Conservation (phyloP, 2,888 invertebrate genomes). For the Tolmerus cingulatus region DNA sequence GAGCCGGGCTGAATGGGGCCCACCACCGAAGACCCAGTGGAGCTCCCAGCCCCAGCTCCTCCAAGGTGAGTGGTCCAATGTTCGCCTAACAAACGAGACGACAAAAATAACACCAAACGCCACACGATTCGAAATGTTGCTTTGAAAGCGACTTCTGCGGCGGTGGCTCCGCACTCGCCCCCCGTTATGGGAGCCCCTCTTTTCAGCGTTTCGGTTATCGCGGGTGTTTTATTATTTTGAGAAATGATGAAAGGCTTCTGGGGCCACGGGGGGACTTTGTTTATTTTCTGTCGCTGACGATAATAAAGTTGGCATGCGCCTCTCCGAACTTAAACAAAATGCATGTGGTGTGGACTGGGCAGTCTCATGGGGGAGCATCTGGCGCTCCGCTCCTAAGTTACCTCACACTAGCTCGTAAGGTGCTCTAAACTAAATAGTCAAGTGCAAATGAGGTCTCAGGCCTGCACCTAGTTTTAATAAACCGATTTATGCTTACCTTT, state of each 20-base stretch:
- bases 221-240: conserved; percentile 13
- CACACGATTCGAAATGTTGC: not conserved
- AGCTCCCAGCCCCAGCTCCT: not conserved
- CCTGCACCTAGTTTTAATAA: not conserved
- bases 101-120: conserved; percentile 3
- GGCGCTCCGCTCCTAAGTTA: not conserved
- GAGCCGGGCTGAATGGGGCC: not conserved
- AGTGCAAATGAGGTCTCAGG: not conserved
- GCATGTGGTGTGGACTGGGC: not conserved
- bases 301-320: conserved; percentile 6
- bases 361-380: not conserved
- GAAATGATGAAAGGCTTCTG: conserved; percentile 25
- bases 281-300: conserved; percentile 27
- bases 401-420: not conserved
- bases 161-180: not conserved
- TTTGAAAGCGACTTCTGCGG: not conserved
- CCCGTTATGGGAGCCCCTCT: not conserved
- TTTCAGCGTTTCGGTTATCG: not conserved
- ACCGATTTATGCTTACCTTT: not conserved
- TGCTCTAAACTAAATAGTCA: not conserved
- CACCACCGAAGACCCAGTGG: not conserved
- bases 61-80: not conserved
- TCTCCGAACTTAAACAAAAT: not conserved
- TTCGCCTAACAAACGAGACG: not conserved
- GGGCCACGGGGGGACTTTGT: not conserved